Conservation (phyloP, 2,113 vertebrate genomes). For the Pedionomus torquatus region DNA sequence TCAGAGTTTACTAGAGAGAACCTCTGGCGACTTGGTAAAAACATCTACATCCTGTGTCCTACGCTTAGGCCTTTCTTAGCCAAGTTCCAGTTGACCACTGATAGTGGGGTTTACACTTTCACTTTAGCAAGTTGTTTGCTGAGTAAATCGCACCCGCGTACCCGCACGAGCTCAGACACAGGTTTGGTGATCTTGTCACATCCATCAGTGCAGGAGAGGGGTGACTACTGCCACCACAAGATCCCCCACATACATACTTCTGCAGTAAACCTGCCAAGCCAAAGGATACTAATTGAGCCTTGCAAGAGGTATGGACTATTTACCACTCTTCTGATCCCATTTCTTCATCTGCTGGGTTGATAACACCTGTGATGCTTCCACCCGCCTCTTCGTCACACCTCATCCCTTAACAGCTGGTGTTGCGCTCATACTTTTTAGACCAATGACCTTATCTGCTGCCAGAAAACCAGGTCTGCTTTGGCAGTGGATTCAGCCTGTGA, state of each 20-base stretch:
- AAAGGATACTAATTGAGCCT: not conserved
- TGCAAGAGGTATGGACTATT: not conserved
- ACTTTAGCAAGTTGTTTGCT: accelerated
- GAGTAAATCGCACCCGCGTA: not conserved
- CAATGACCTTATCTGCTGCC: not conserved
- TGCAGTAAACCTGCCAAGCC: not conserved
- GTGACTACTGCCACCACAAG: not conserved
- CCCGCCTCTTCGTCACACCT: not conserved
- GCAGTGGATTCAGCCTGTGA: not conserved
- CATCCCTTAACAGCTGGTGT: not conserved
- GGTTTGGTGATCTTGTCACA: not conserved
- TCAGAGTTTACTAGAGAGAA: not conserved
- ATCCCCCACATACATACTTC: not conserved
- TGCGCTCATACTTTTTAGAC: not conserved
- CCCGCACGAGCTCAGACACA: accelerated
- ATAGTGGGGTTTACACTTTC: not conserved
- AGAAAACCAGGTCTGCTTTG: not conserved
- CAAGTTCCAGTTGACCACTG: not conserved
- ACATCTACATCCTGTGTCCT: not conserved
- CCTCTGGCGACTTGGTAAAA: not conserved
- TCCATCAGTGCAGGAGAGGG: not conserved
- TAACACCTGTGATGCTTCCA: not conserved
- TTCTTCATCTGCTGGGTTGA: not conserved
- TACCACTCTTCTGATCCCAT: not conserved
- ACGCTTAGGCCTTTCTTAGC: not conserved